Evolutionary conservation across 2,888 invertebrate genomes (phyloP).

Genomic region (Ormyrus nitidulus): DNA sequence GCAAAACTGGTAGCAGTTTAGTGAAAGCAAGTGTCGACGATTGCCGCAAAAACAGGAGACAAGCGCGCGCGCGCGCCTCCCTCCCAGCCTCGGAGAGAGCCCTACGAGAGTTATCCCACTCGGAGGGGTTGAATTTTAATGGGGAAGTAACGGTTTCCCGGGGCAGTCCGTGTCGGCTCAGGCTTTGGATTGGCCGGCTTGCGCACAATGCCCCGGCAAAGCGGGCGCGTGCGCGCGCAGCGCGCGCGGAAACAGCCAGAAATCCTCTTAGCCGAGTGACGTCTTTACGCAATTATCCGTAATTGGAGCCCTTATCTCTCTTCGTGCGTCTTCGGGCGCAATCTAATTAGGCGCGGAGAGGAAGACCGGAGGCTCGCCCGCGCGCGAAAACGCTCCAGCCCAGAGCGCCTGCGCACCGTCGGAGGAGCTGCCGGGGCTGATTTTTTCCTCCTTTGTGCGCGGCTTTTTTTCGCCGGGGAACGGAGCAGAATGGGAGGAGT

Average conservation of each 20-base stretch:
- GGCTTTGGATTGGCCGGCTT: slow-evolving; percentile 63
- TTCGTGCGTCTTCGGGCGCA: slow-evolving; percentile 59
- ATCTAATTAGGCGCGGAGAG: slow-evolving; percentile 72
- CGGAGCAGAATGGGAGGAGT: too few relatives aligned
- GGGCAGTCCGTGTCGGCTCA: slow-evolving; percentile 44
- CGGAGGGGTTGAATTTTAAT: slow-evolving; percentile 64
- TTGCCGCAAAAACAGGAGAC: too few relatives aligned
- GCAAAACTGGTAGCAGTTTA: too few relatives aligned
- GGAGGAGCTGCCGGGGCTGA: too few relatives aligned
- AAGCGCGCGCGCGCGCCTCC: background rate
- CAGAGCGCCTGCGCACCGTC: background rate
- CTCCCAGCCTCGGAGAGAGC: too few relatives aligned
- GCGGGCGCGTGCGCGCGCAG: slow-evolving; percentile 1
- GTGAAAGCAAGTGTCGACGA: too few relatives aligned
- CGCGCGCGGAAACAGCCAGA: slow-evolving; percentile 52
- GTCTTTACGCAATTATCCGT: slow-evolving; percentile 75
- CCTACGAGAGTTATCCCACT: background rate
- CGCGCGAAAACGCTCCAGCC: slow-evolving; percentile 15
- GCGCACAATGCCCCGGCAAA: slow-evolving; percentile 65
- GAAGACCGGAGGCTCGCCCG: slow-evolving; percentile 64
- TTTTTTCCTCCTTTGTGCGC: too few relatives aligned
- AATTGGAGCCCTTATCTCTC: slow-evolving; percentile 68
- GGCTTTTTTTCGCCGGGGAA: too few relatives aligned
- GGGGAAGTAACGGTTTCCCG: slow-evolving; percentile 63
- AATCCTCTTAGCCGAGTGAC: slow-evolving; percentile 75